Percentiles rank a stretch among this genome's conserved stretches.
phyloP scores from a whole-genome alignment of 2,797 vertebrate species.

The Platalea minor region DNA sequence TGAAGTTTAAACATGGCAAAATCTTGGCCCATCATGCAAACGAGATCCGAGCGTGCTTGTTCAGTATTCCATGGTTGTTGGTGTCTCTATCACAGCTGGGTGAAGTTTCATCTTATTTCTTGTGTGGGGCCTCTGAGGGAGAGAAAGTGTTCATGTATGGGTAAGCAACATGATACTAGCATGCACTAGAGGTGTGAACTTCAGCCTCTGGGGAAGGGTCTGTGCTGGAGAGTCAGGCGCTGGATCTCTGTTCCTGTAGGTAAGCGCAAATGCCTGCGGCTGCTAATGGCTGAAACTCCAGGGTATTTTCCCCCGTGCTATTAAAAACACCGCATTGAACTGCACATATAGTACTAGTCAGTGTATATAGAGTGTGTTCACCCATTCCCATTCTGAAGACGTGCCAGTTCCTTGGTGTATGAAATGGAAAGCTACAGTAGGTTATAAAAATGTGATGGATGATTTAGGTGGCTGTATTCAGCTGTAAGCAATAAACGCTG shows the following conservation, averaged over 20 bases:
- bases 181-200: background rate
- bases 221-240: background rate
- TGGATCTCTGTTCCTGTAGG: background rate
- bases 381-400: conserved; percentile 64
- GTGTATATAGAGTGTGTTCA: conserved; percentile 13
- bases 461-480: conserved; percentile 76
- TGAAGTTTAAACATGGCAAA: background rate
- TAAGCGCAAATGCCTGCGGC: background rate
- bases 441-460: conserved; percentile 87
- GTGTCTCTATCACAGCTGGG: rapidly evolving
- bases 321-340: background rate
- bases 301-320: background rate
- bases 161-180: background rate
- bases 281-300: background rate
- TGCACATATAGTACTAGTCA: background rate
- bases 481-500: conserved; percentile 83
- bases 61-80: rapidly evolving
- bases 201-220: background rate
- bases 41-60: rapidly evolving
- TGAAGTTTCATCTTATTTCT: background rate
- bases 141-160: background rate
- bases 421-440: conserved; percentile 70
- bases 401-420: conserved; percentile 64
- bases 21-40: background rate
- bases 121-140: too few relatives aligned